These are phyloP conservation scores for Urechis unicinctus DNA, from an alignment of 2,888 invertebrate genomes.

Conservation along the genomic window DNA sequence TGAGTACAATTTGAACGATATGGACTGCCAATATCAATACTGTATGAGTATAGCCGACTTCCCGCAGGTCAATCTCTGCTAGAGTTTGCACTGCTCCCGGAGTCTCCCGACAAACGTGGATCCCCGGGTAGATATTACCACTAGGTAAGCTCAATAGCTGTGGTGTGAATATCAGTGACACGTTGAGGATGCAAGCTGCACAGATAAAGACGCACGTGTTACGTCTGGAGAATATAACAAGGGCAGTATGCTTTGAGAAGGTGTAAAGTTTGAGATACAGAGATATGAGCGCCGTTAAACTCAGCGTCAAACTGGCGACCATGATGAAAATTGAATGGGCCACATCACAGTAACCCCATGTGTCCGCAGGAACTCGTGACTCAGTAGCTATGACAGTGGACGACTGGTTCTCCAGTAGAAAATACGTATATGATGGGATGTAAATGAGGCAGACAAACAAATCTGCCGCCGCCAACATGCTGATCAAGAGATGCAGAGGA, in stretches of 20 bases:
- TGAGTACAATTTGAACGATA: constrained; percentile 11
- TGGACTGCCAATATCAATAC: neutral
- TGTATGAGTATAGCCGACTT: neutral
- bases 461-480: constrained; percentile 11
- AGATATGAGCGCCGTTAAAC: neutral
- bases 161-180: neutral
- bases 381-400: neutral
- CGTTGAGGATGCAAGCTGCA: neutral
- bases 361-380: neutral
- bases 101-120: neutral
- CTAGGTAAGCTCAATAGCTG: too few relatives aligned
- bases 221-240: neutral
- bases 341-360: neutral
- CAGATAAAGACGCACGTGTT: neutral
- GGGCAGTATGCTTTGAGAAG: neutral
- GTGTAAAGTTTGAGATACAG: neutral
- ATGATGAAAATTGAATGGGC: neutral
- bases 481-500: constrained; percentile 16
- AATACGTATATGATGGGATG: constrained; percentile 20
- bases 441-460: constrained; percentile 15
- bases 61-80: neutral
- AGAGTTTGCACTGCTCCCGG: too few relatives aligned
- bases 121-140: neutral
- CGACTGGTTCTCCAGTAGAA: constrained; percentile 9
- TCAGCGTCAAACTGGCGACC: neutral